Percentiles rank a stretch among this genome's conserved stretches.
These are phyloP conservation scores for Pelodiscus sinensis DNA, from an alignment of 2,113 vertebrate species.

Conservation along the genomic window DNA sequence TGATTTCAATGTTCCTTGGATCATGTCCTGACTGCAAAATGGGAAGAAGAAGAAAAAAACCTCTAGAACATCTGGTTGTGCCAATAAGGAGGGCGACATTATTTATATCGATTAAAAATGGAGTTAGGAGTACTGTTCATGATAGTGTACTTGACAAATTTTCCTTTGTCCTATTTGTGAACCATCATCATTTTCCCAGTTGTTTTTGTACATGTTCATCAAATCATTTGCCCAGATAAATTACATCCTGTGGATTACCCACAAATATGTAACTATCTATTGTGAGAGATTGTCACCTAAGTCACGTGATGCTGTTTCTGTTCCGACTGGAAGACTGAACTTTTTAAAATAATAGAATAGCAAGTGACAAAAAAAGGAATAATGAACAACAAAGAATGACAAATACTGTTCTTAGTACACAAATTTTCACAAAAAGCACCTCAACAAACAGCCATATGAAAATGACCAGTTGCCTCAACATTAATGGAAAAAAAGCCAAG, in stretches of 20 bases:
- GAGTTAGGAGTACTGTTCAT: neutral
- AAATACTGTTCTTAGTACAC: neutral
- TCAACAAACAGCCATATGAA: neutral
- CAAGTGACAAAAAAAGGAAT: slow-evolving; percentile 72
- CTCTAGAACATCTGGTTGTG: neutral
- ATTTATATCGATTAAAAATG: neutral
- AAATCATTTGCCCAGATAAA: neutral
- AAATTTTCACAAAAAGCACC: neutral
- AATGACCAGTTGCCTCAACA: neutral
- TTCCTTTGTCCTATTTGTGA: neutral
- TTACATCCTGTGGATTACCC: neutral
- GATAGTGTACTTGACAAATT: neutral
- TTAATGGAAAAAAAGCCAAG: neutral
- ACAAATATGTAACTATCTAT: neutral
- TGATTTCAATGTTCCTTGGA: neutral
- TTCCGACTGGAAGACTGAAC: neutral
- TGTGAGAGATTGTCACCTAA: neutral
- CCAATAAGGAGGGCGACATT: neutral
- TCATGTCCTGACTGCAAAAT: neutral
- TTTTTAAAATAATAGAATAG: neutral
- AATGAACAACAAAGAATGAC: neutral
- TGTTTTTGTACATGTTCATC: neutral
- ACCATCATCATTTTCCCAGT: neutral
- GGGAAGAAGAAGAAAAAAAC: neutral
- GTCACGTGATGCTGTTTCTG: neutral